Base-by-base conservation (phyloP, 2,888 invertebrate species). In the Altica lythri region DNA sequence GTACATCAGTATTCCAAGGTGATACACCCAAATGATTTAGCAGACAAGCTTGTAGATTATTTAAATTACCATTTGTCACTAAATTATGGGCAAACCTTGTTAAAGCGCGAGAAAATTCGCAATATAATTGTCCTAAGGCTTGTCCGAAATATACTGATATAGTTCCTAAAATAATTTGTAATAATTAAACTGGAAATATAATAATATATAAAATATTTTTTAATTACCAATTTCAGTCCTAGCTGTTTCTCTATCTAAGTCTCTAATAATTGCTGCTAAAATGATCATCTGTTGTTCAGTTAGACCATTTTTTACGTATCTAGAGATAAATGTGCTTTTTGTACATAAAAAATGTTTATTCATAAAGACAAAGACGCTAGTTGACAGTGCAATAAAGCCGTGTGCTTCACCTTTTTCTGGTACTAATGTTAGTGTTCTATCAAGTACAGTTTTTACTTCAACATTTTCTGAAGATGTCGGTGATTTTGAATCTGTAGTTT, bases 271-370 rank as follows among this genome's bases (percentile, higher is more conserved):
- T 4, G 91, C 90, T 0, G 95, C 91, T 53, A 96, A 80, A 62
- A 92, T 83, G 6, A 90, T 85, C 82, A 94, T 92, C 75, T 95
- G 95, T 40, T 93, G 90, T 68, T 95, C 94, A 50, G 89, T 86
- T 19, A 92, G 77, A 27, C 88, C 87, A 43, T 62, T 80, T 62
- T 88, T 85, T 1, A 86, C 85, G 68, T 87, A 86, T 60, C 84
- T 80, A 44, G 83, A 80, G 46, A 88, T 80, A 66, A 83, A 85
- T n/a, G 81, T 83, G 62, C 83, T 87, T 67, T 84, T 86, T 63
- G 86, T 86, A 67, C 86, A 85, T 58, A 93, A 82, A 49, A 92
- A 82, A 73, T 92, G 89, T 57, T 86, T 86, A 64, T 91, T 92
- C 70, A 96, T 83, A 59, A 95, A 89, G 49, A 85, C 84, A 71